Conservation (phyloP, 2,113 vertebrate species). For the Ibidorhyncha struthersii region DNA sequence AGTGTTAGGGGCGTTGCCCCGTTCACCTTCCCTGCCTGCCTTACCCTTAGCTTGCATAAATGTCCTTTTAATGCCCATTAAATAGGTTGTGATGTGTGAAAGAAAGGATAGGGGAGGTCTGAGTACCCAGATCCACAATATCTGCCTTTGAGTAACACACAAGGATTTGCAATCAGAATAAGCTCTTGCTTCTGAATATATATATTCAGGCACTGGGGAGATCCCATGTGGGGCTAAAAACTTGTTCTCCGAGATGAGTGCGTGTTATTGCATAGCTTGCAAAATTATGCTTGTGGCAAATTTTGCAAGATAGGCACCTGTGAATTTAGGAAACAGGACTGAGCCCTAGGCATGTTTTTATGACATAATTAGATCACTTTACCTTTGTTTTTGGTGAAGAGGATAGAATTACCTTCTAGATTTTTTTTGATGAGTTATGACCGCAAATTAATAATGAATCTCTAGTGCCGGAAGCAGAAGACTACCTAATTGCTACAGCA, state of each 20-base stretch:
- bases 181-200: neutral
- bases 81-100: too few species aligned
- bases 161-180: too few species aligned
- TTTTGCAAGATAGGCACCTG: neutral
- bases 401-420: conserved; percentile 10
- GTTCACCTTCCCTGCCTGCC: too few species aligned
- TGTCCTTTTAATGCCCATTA: too few species aligned
- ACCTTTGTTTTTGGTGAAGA: conserved; percentile 7
- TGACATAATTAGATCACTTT: conserved; percentile 2
- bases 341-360: neutral
- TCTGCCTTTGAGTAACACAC: too few species aligned
- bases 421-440: neutral
- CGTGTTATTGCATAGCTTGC: neutral
- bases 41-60: too few species aligned
- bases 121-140: too few species aligned
- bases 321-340: neutral
- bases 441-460: neutral
- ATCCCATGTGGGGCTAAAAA: neutral
- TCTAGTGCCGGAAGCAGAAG: neutral
- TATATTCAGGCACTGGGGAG: neutral
- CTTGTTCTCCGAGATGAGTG: neutral
- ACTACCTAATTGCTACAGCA: neutral
- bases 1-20: too few species aligned
- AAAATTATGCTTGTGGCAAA: neutral
- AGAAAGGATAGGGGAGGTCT: too few species aligned